phyloP scores from a whole-genome alignment of 2,113 vertebrate species.

The Condylura cristata region DNA sequence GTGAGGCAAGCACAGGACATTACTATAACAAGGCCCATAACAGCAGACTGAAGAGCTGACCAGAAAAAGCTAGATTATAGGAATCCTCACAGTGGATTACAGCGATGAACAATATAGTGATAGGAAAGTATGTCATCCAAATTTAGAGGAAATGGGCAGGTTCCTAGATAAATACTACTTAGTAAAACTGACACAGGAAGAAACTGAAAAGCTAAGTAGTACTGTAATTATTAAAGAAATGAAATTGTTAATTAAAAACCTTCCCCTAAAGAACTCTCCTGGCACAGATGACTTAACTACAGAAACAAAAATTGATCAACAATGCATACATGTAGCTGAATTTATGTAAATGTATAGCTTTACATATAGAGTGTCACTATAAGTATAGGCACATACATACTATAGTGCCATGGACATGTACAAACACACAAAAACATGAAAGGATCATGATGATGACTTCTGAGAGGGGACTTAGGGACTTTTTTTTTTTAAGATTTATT shows the following conservation, averaged over 20 bases:
- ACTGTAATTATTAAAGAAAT: not conserved
- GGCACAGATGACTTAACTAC: not conserved
- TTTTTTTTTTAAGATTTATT: too few relatives aligned
- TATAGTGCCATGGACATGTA: not conserved
- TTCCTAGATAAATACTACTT: not conserved
- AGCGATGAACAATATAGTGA: not conserved
- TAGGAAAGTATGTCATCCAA: not conserved
- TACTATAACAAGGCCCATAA: not conserved
- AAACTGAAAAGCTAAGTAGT: slow-evolving; percentile 33
- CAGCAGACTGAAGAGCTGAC: too few relatives aligned
- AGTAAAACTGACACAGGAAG: slow-evolving; percentile 50
- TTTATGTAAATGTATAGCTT: not conserved
- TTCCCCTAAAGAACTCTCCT: not conserved
- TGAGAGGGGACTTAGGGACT: not conserved
- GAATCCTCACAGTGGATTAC: not conserved
- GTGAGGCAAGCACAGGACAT: not conserved
- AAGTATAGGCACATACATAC: not conserved
- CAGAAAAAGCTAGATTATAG: not conserved
- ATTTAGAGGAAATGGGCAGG: slow-evolving; percentile 8
- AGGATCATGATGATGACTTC: not conserved
- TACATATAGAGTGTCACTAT: not conserved
- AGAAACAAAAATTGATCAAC: not conserved
- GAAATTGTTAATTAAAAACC: slow-evolving; percentile 9
- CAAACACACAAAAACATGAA: not conserved
- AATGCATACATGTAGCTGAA: not conserved